These are phyloP conservation scores for Morus bassanus DNA, from an alignment of 2,797 vertebrate genomes.

Conservation along the genomic window DNA sequence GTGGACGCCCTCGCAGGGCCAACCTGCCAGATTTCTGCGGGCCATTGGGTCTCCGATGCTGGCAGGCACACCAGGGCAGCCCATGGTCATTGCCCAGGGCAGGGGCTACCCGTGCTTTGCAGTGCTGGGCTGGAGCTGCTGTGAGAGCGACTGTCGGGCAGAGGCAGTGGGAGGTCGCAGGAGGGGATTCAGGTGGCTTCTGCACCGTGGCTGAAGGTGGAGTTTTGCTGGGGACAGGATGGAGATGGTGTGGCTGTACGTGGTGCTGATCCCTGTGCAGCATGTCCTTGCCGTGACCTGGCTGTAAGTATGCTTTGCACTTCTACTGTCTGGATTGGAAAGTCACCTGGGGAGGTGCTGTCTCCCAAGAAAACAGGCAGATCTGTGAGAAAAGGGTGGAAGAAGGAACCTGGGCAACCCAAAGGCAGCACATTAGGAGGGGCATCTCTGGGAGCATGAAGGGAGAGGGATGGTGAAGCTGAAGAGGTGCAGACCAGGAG, in stretches of 20 bases:
- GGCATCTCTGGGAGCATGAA: neutral
- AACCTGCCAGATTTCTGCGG: neutral
- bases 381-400: neutral
- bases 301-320: neutral
- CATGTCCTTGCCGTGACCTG: neutral
- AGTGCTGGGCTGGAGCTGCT: neutral
- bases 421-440: neutral
- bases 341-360: neutral
- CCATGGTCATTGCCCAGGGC: neutral
- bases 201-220: neutral
- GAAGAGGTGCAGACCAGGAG: neutral
- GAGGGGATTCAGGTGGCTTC: neutral
- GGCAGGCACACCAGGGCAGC: neutral
- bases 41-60: fast-evolving
- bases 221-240: neutral
- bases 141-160: fast-evolving
- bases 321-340: neutral
- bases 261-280: neutral
- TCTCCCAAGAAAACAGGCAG: neutral
- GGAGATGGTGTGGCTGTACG: neutral
- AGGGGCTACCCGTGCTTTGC: neutral
- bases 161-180: neutral
- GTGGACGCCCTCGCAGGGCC: fast-evolving
- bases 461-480: neutral
- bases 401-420: neutral